These are phyloP conservation scores for Chrysemys picta DNA, from an alignment of 2,113 vertebrate genomes.

Conservation along the genomic window DNA sequence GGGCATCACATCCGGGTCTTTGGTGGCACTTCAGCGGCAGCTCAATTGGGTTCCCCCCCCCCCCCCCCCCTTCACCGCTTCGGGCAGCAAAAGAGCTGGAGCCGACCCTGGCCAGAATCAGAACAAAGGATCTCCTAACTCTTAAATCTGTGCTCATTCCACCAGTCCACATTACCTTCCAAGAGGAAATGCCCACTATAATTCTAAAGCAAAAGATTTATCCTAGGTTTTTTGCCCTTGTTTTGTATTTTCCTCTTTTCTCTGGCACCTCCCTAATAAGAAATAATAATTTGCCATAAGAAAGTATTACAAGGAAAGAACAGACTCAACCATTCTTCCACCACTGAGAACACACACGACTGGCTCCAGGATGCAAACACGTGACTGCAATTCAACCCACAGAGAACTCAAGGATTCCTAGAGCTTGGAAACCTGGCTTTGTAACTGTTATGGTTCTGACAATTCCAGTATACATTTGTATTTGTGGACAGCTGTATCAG, in stretches of 20 bases:
- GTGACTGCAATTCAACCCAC: not conserved
- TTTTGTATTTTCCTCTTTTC: not conserved
- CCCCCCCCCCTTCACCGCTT: no score
- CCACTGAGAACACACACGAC: not conserved
- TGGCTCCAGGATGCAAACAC: not conserved
- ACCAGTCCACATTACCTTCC: not conserved
- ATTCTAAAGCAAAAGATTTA: not conserved
- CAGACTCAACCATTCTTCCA: not conserved
- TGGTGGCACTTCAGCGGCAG: no score
- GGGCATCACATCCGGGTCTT: no score
- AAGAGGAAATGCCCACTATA: not conserved
- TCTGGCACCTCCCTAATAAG: not conserved
- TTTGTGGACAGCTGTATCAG: not conserved
- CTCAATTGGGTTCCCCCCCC: no score
- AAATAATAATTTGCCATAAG: not conserved
- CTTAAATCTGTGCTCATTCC: not conserved
- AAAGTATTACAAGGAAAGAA: not conserved
- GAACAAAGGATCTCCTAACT: not conserved
- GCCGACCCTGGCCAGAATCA: not conserved
- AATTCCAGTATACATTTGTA: not conserved
- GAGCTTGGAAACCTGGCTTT: not conserved
- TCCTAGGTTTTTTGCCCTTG: not conserved
- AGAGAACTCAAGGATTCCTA: not conserved
- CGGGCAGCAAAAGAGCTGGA: no score
- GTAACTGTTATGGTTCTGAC: not conserved